Base-by-base conservation (phyloP, 2,113 vertebrate genomes). In the Sisor rabdophorus region DNA sequence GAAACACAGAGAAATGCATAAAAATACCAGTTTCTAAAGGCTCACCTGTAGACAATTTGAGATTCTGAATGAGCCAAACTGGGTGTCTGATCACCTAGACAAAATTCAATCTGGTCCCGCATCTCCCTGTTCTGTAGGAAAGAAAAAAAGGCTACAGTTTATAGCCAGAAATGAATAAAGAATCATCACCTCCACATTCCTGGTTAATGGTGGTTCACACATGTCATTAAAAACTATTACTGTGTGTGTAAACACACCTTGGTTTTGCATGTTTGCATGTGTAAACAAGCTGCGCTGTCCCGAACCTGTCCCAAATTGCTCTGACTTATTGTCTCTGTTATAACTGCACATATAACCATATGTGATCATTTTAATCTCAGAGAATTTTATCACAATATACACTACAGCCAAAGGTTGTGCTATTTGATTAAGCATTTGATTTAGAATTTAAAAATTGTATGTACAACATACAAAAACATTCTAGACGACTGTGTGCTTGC, bases 101-200 rank as follows among this genome's bases (percentile, higher is more conserved):
- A 83, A 86, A 93, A 93, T 20, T 96, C 93, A 81, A 96, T 92
- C 72, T 93, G 93, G 79, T 96, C 94, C 0, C 94, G 94, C 93
- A 97, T 91, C 86, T 97, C 94, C 79, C 90, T 86, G 82, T 96
- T 98, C 96, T 98, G 87, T 16, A 84, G 64, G 48, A 67, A 44
- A 77, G 19, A 64, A 83, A 55, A 6, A 16, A 40, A 22, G n/a
- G 7, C 61, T 19, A 32, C 2, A 47, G 1, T 28, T 75, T 70
- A 72, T 12, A 53, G 9, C 50, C 30, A 53, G 16, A 56, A 9
- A 75, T 11, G 17, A 28, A 48, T 11, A 10, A 1, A 59, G 17
- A 26, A 36, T 36, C 32, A 36, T 9, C 28, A 32, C 28, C 28
- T 11, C 16, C 15, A 15, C 58, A 44, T 28, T 30, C 26, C 26